These are phyloP conservation scores for Dione vanillae DNA, from an alignment of 2,888 invertebrate genomes.

Conservation along the genomic window DNA sequence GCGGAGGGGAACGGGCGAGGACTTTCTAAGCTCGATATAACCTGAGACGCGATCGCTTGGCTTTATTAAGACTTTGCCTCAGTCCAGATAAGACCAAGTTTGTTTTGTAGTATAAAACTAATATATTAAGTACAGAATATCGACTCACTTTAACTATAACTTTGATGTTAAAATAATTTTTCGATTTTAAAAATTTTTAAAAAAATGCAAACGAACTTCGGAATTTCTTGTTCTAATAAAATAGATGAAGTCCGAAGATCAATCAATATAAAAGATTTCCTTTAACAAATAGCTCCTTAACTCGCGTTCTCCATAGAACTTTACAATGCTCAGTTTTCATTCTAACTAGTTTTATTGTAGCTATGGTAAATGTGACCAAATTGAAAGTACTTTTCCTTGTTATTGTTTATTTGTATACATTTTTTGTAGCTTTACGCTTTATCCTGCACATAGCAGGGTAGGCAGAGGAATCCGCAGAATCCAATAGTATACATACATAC, in stretches of 20 bases:
- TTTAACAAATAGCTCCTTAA: slow-evolving; percentile 3
- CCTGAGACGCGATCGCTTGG: slow-evolving; percentile 5
- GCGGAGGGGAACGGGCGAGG: neutral
- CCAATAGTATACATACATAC: no score
- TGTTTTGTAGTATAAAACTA: neutral
- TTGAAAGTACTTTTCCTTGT: neutral
- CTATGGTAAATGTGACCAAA: neutral
- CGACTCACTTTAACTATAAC: no score
- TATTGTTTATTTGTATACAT: no score
- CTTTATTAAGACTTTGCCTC: neutral
- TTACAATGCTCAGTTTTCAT: slow-evolving; percentile 30
- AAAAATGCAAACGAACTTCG: neutral
- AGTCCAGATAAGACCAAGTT: neutral
- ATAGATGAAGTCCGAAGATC: neutral
- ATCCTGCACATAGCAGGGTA: no score
- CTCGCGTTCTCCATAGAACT: slow-evolving; percentile 16
- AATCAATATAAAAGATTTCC: slow-evolving; percentile 17
- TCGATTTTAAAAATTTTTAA: neutral
- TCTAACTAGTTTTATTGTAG: no score
- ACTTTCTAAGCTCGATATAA: slow-evolving; percentile 1
- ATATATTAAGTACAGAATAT: neutral
- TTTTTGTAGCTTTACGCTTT: no score
- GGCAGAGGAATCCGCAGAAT: no score
- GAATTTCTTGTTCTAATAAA: neutral
- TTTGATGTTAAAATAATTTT: neutral